Base-by-base conservation (phyloP, 2,888 invertebrate species). In the Temnothorax unifasciatus region DNA sequence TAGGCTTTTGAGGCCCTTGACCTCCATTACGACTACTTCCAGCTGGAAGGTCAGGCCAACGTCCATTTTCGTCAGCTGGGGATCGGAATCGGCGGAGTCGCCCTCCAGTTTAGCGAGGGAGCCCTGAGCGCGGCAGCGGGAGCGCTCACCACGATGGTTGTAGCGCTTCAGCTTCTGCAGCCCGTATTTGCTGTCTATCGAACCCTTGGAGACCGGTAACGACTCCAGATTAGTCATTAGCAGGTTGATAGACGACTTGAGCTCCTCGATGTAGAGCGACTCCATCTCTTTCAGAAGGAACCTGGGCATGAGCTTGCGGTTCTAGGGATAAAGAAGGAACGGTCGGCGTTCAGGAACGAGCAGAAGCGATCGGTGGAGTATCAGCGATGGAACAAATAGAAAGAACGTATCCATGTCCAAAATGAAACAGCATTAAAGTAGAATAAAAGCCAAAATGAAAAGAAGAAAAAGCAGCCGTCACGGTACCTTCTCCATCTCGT, bases 201-300 rank as follows among this genome's bases (percentile, higher is more conserved):
- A 98, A 93, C 99, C 99, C 95, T 99, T 99, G 86, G 99, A 99
- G 88, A 99, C 99, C 66, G 99, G 99, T 88, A 99, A 97, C 84
- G 99, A 99, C 96, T 99, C 99, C 95, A 99, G 96, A 96, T 99
- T 99, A 89, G 98, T 98, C 98, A 99, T 99, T 93, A 99, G 96
- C 92, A 99, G 96, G 96, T 99, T 99, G 95, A 99, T 99, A 90
- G 99, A 99, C 85, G 99, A 97, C 95, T 99, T 99, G 93, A 99
- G 96, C 95, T 99, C 99, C 96, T 99, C 99, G 93, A 99, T 98
- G 96, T 99, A 99, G 94, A 99, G 96, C 77, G 99, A 98, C 96
- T 99, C 99, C 99, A 99, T 99, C 96, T 99, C 99, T 96, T 99
- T 99, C 92, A 99, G 97, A 89, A 99, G 99, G 96, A 99, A 99